Evolutionary conservation across 2,113 vertebrate genomes (phyloP).

Genomic region (Elephas maximus): DNA sequence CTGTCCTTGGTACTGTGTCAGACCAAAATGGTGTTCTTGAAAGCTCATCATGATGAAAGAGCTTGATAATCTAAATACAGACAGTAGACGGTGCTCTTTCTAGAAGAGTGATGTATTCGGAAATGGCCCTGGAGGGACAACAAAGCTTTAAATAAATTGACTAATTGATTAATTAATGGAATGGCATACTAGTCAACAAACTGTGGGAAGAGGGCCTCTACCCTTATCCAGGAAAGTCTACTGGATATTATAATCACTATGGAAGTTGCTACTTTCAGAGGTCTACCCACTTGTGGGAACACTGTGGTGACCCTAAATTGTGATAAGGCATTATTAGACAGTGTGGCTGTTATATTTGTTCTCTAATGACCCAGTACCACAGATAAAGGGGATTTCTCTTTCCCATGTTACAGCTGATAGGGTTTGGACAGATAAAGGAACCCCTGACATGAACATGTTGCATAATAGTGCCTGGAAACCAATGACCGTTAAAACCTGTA

Average conservation of each 20-base stretch:
- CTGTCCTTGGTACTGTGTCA: not conserved
- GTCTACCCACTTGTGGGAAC: not conserved
- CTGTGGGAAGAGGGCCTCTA: not conserved
- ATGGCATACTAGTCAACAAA: not conserved
- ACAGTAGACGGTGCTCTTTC: constrained; percentile 77
- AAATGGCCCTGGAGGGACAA: constrained; percentile 47
- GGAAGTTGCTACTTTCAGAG: constrained; percentile 31
- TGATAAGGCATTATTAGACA: not conserved
- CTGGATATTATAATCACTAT: not conserved
- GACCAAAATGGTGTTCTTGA: constrained; percentile 23
- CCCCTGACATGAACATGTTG: not conserved
- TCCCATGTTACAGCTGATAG: not conserved
- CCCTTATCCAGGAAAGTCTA: not conserved
- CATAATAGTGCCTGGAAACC: not conserved
- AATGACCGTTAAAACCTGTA: not conserved
- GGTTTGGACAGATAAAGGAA: not conserved
- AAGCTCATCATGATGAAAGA: not conserved
- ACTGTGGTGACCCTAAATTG: not conserved
- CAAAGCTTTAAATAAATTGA: constrained; percentile 48
- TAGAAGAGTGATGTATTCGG: constrained; percentile 50
- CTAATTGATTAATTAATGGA: constrained; percentile 1
- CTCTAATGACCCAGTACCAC: not conserved
- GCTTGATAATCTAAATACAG: not conserved
- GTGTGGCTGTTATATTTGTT: constrained; percentile 11
- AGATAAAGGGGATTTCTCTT: not conserved